Base-by-base conservation (phyloP, 1,140 invertebrate genomes). In the Glossosoma conforme region DNA sequence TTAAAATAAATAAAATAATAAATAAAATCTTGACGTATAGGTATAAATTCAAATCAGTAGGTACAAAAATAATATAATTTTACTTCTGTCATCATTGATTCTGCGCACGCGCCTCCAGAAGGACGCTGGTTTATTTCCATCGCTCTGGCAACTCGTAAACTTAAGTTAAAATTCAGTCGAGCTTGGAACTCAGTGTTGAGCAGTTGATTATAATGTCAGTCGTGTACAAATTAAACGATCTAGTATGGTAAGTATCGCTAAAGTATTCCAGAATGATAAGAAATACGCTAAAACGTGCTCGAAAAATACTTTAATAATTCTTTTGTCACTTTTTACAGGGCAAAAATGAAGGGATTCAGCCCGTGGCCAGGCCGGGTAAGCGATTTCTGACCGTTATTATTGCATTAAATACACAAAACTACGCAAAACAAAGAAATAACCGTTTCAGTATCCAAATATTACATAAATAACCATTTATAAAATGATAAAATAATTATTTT, bases 311-410 rank as follows among this genome's bases (percentile, higher is more conserved):
- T 53, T 48, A 53, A 35, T 55, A 43, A 30, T 50, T 30, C 52
- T 58, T 60, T 58, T 62, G 38, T 68, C 69, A 61, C 69, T 87
- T 87, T 68, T 87, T 87, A 65, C 78, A 93, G 91, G 91, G 91
- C 91, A 15, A 93, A 93, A 80, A 93, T 93, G 90, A 93, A 93
- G 78, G 89, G 90, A 63, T 95, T 91, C 75, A 87, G 89, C 51
- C 87, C 89, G 52, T 95, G 91, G 91, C 91, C 91, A 32, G 90
- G 87, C 70, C 87, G 87, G 82, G 90, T 94, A 82, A 86, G 56
- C 51, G 17, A 14, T 21, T n/a, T n/a, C 30, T 44, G 44, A 51
- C 48, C 48, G 48, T 51, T 51, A 51, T 51, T 44, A 25, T 11
- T 33, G n/a, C 3, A 33, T 13, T 33, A 33, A 33, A 33, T 33